Base-by-base conservation (phyloP, 1,140 invertebrate genomes). In the Coelopa frigida region DNA sequence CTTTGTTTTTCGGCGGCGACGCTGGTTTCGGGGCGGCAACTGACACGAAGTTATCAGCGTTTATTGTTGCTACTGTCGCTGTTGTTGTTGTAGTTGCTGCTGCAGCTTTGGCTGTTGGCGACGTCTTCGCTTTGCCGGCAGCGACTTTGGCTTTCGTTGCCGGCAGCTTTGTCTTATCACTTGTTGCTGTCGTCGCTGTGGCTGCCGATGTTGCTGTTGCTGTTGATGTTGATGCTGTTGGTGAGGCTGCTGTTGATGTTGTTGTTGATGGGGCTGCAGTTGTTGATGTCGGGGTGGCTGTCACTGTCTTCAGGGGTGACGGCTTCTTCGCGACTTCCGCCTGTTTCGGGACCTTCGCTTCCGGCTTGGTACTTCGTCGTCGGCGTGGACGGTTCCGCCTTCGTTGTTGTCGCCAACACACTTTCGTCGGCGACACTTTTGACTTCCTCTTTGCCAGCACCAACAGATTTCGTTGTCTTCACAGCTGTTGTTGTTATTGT, bases 1-100 rank as follows among this genome's bases (percentile, higher is more conserved):
- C 53, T 50, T 53, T 55, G 35, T 41, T 53, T 38, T 48, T 49
- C 4, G 42, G 27, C 42, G 56, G 46, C 39, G 57, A 51, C 48
- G 53, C 48, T 46, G 55, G 39, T 49, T 65, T 65, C 33, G 51
- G 55, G 45, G 62, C 59, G 54, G 61, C 62, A 49, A 60, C 39
- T 42, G 59, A 49, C 58, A 66, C 58, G 58, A 66, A 66, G 59
- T 66, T 56, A 62, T 65, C 62, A 59, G 62, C 62, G 62, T 66
- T 66, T 54, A 65, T 62, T 60, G 59, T 59, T 58, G n/a, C n/a
- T n/a, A 59, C 61, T 59, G 59, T 57, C 55, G 47, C 59, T 42
- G 51, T 17, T 37, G 48, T 23, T 20, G 47, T 40, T 41, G 51
- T 14, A 35, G 45, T 11, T 48, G 53, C 10, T 44, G 55, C 7